Percentiles rank a stretch among this genome's conserved stretches.
Conservation (phyloP, 2,888 invertebrate species). For the Azorinus chamasolen region DNA sequence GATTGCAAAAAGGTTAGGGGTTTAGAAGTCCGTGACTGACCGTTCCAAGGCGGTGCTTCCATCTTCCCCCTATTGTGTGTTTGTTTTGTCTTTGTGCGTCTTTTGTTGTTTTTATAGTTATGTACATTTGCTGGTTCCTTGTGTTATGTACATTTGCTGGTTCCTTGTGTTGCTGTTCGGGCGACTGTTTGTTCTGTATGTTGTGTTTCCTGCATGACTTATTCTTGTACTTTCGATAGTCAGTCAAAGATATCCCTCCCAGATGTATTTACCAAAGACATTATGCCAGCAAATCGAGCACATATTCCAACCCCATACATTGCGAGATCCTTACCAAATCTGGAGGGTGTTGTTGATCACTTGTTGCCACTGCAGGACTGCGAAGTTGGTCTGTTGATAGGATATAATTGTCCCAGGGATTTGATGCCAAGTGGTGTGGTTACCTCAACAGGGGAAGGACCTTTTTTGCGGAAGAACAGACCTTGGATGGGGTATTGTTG, state of each 20-base stretch:
- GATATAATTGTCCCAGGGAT: constrained; percentile 64
- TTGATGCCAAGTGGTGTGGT: constrained; percentile 56
- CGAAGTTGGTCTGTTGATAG: constrained; percentile 56
- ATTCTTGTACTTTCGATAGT: too few species aligned
- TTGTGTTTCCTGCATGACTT: too few species aligned
- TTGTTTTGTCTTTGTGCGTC: too few species aligned
- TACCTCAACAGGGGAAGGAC: constrained; percentile 39
- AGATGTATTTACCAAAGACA: constrained; percentile 41
- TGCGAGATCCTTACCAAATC: constrained; percentile 38
- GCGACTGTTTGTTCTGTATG: too few species aligned
- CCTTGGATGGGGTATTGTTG: constrained; percentile 62
- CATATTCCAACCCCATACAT: constrained; percentile 53
- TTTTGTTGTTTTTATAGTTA: too few species aligned
- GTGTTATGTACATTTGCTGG: too few species aligned
- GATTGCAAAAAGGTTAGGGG: constrained; percentile 25
- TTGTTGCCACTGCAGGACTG: constrained; percentile 29
- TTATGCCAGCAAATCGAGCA: constrained; percentile 53
- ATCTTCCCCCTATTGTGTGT: too few species aligned
- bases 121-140: too few species aligned
- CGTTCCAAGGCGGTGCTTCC: too few species aligned
- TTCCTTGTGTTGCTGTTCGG: too few species aligned
- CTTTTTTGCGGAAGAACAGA: constrained; percentile 56
- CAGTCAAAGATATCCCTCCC: constrained; percentile 47
- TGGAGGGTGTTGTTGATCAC: constrained; percentile 28
- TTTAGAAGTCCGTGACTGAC: constrained; percentile 46